These are phyloP conservation scores for Nettapus auritus DNA, from an alignment of 2,113 vertebrate genomes.

Conservation along the genomic window DNA sequence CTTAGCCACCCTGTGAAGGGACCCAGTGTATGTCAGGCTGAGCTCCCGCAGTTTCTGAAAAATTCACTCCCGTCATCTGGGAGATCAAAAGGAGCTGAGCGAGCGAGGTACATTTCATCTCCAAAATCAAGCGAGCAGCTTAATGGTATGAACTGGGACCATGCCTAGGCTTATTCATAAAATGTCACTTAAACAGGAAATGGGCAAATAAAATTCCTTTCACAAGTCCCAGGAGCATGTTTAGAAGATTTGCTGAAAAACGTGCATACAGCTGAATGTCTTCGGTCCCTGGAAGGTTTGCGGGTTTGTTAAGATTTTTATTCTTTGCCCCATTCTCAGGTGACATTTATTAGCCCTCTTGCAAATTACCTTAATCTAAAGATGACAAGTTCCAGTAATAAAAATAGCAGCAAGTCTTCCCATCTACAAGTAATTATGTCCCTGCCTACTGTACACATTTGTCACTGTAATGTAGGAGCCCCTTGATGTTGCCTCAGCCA, in stretches of 20 bases:
- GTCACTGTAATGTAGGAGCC: slow-evolving; percentile 62
- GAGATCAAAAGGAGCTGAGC: not conserved
- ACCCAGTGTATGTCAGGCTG: not conserved
- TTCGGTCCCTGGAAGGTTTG: not conserved
- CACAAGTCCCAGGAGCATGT: not conserved
- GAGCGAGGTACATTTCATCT: not conserved
- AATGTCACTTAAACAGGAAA: slow-evolving; percentile 3
- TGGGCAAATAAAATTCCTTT: slow-evolving; percentile 12
- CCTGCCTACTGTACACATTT: slow-evolving; percentile 65
- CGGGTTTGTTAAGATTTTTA: not conserved
- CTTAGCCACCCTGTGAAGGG: not conserved
- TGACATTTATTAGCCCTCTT: slow-evolving; percentile 30
- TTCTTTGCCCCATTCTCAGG: slow-evolving; percentile 24
- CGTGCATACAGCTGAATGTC: not conserved
- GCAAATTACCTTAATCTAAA: slow-evolving; percentile 70
- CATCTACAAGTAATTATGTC: slow-evolving; percentile 24
- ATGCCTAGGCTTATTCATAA: not conserved
- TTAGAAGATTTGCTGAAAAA: not conserved
- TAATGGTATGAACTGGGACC: not conserved
- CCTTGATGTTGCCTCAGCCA: slow-evolving; percentile 57
- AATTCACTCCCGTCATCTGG: not conserved
- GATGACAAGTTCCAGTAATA: slow-evolving; percentile 57
- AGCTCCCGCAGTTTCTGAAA: not conserved
- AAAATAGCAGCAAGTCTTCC: slow-evolving; percentile 52
- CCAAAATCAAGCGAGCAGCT: not conserved